Evolutionary conservation across 2,113 vertebrate species (phyloP), one percentile per base, ranked within the genome.

Genomic region (Sarotherodon lohbergeri): DNA sequence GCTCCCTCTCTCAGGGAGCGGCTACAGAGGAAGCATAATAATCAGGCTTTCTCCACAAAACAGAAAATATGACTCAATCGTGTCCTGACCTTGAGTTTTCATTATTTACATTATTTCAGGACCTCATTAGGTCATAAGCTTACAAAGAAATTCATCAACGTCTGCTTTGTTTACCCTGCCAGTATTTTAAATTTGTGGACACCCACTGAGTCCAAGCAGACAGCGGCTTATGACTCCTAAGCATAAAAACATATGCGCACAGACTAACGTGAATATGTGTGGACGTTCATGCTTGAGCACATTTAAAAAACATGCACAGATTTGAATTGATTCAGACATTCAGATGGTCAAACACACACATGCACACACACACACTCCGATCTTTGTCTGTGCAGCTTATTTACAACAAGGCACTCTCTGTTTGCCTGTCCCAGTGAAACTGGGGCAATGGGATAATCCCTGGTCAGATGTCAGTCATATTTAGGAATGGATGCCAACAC

Each of bases 401-500:
- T 66, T 84, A 78, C 16, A 2, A 81, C 56, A 71, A 73, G 73
- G 59, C 6, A 6, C 73, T 76, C 59, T 80, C 11, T 66, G 89
- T 63, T 86, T 36, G 22, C 57, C 63, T 36, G 86, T 88, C 87
- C 56, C 78, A 57, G 71, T 85, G 90, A 90, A 95, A 90, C 78
- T 93, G 84, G 92, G 90, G 88, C 94, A 91, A 43, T 81, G 71
- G 86, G 84, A 87, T 94, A 94, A 93, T 91, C 91, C 88, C 54
- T 43, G 86, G 86, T 89, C 90, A 93, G 83, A 90, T 85, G 91
- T 90, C 90, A 89, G 82, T 89, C 88, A 90, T 90, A 88, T 89
- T 92, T 81, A 83, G 81, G 46, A 88, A 39, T 16, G 55, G 83
- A 83, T 86, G 87, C 88, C 90, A 88, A 90, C 83, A 81, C 79